Base-by-base conservation (phyloP, 1,140 invertebrate species). In the Magallana gigas region DNA sequence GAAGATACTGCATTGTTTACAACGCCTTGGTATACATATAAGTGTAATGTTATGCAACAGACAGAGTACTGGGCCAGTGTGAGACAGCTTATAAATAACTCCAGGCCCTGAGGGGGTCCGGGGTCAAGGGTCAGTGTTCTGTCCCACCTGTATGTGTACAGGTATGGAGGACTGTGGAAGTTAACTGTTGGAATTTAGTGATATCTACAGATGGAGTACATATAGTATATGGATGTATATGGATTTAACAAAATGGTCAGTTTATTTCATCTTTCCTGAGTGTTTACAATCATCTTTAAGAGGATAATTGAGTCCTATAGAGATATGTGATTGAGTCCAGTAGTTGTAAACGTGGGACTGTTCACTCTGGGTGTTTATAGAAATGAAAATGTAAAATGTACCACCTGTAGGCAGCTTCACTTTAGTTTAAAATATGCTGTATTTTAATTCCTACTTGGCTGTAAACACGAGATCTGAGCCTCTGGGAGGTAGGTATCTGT, bases 21-120 rank as follows among this genome's bases (percentile, higher is more conserved):
- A 76, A 29, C 23, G 11, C 68, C 68, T 29, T 36, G 23, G 9
- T 76, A 11, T 76, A 76, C 18, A 76, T n/a, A 29, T 76, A 36
- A 8, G 23, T 76, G 23, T 18, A 76, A 76, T 76, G 68, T 76
- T 76, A 76, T 76, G 68, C 48, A 76, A 76, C 36, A 29, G 68
- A 11, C 23, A 76, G 23, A 29, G 18, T 76, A 18, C 36, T 11
- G 18, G 16, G 60, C 60, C 60, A 64, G 60, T 18, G 60, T 64
- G 60, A 18, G 18, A 64, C 60, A 64, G 60, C 16, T 64, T 64
- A 64, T 64, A 64, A 64, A 64, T 64, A 64, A 64, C 60, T 64
- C 64, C 1, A 29, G 68, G 23, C 68, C 68, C 68, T 76, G 68
- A 76, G 68, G 36, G 68, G 68, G 68, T 36, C 29, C 68, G 7